Base-by-base conservation (phyloP, 2,113 vertebrate species). In the Okapia johnstoni region DNA sequence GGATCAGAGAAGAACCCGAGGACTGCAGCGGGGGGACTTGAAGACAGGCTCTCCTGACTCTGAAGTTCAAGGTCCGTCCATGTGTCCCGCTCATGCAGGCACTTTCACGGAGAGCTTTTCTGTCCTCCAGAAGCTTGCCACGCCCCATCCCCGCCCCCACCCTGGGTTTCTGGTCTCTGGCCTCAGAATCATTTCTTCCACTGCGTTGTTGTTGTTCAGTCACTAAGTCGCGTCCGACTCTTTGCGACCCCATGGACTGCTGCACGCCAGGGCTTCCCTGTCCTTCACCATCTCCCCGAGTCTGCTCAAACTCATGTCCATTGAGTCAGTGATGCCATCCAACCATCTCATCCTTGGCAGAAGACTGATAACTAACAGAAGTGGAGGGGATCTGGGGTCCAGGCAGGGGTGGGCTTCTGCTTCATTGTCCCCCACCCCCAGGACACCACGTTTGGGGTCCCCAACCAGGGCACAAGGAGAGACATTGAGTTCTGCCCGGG, bases 121-220 rank as follows among this genome's bases (percentile, higher is more conserved):
- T 76, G 91, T 58, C 66, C 58, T 50, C 9, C 7, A 5, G 58
- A n/a, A 36, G 17, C 48, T 48, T 4, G 0, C 63, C 83, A 14
- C 4, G 12, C 6, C 25, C 25, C 9, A 3, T 4, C 7, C 4
- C 46, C 2, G 0, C 43, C 28, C n/a, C 19, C 1, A 19, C 48
- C 30, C 50, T 5, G 16, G 60, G 10, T 50, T 58, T 66, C 89
- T 70, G 57, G 63, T 26, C 89, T 76, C 88, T 54, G 9, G 55
- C 9, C 84, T 73, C 40, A 9, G 76, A 79, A 77, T 48, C n/a
- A 28, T 70, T 88, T n/a, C 60, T 57, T 61, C 46, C 52, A 8
- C 2, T 19, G 79, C 40, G 1, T 36, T 0, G 19, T 2, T 0
- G 63, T 70, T 36, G 19, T 70, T 36, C 66, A 70, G 66, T 12